phyloP scores from a whole-genome alignment of 1,140 invertebrate genomes.

The Orius insidiosus region DNA sequence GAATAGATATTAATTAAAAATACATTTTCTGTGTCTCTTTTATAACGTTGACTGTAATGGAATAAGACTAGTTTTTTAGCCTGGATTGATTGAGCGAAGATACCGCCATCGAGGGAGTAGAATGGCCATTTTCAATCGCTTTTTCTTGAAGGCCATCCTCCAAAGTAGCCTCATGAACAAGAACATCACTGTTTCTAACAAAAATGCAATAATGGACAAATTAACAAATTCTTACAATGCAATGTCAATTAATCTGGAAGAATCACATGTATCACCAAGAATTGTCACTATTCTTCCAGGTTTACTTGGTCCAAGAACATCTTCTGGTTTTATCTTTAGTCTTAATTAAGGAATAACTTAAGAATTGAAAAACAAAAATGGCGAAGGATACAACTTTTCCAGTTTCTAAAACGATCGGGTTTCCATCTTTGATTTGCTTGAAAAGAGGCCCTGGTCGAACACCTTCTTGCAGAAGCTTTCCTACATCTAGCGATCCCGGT shows the following conservation, averaged over 20 bases:
- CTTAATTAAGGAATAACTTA: background rate
- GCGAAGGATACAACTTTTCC: conserved; percentile 23
- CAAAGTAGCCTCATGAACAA: conserved; percentile 31
- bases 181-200: conserved; percentile 25
- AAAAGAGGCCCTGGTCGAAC: conserved; percentile 27
- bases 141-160: conserved; percentile 25
- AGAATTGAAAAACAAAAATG: no score
- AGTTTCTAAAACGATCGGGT: conserved; percentile 22
- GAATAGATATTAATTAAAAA: background rate
- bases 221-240: no score
- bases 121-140: conserved; percentile 29
- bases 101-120: conserved; percentile 29
- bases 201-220: no score
- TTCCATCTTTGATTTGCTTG: conserved; percentile 26
- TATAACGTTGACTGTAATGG: conserved; percentile 32
- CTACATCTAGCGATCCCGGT: conserved; percentile 21
- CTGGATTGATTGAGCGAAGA: conserved; percentile 24
- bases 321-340: conserved; percentile 23
- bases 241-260: conserved; percentile 23
- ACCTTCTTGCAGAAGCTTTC: conserved; percentile 22
- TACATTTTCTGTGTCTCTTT: conserved; percentile 5
- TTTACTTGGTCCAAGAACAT: conserved; percentile 24
- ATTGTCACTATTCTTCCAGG: conserved; percentile 27
- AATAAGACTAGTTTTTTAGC: conserved; percentile 26
- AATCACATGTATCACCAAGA: conserved; percentile 28